Base-by-base conservation (phyloP, 2,888 invertebrate genomes). In the Eugnorisma glareosa region DNA sequence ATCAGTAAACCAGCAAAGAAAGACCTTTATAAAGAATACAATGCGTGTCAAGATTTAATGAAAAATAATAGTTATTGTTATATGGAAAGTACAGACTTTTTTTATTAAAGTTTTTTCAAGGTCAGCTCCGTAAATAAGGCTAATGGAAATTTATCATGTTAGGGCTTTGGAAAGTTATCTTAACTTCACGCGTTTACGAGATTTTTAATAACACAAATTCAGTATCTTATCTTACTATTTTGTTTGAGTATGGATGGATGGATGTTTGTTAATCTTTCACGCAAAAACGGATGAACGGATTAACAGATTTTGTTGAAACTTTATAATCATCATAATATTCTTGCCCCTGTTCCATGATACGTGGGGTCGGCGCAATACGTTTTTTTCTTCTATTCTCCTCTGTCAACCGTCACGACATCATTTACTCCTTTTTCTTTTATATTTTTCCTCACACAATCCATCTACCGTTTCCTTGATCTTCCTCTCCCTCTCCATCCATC, bases 51-150 rank as follows among this genome's bases (percentile, higher is more conserved):
- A 64, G 63, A 13, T 74, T 81, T 89, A 89, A 87, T 87, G 86
- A 79, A 81, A 82, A 89, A 70, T 87, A 83, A 88, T 88, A 83
- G 89, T 81, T 83, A 80, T 75, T 83, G 79, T 79, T 37, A 45
- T 51, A 35, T 35, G 48, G 48, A 28, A 51, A 68, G 21, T 57
- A 71, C 59, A 13, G 48, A 21, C 35, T 54, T 69, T 84, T 83
- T 78, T 83, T 87, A 81, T 85, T 86, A 73, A 75, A 83, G 68
- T 75, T 77, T 78, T 75, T 68, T 73, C 74, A 86, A 86, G 88
- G 85, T 81, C 83, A 28, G 21, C 35, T 61, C 57, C 66, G 64
- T 79, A 54, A 69, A 75, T 66, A 70, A 71, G 51, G 35, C 63
- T 82, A 81, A 86, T 85, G 77, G 75, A 85, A 81, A 87, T 81